Evolutionary conservation across 2,113 vertebrate genomes (phyloP), one percentile per base, ranked within the genome.

Genomic region (Cyanoderma ruficeps): DNA sequence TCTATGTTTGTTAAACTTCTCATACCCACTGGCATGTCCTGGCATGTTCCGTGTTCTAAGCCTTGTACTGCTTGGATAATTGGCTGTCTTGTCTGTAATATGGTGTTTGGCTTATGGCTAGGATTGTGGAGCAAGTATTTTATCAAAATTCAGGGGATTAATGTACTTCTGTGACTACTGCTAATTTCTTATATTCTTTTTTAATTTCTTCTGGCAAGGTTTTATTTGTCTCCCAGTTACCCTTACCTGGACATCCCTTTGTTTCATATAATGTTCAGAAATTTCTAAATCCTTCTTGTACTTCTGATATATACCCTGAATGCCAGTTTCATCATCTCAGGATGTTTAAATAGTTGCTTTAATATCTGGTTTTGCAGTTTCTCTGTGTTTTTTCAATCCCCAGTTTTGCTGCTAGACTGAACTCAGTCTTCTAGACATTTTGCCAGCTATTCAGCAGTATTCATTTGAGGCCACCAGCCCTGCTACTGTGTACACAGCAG

Each of bases 21-120:
- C 14, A 5, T 46, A 50, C 3, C 18, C 33, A 3, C 46, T 23
- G 10, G 24, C 27, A 8, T 64, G 47, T 74, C 33, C 18, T 61
- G 59, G 11, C 7, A 35, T 3, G 1, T 31, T 63, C 33, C 3
- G 0, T 50, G 19, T 39, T 33, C 11, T 7, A 0, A 50, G 49
- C 6, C 39, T 65, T 1, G 0, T 46, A 13, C 11, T 79, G 44
- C n/a, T 53, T 53, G 55, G 15, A 15, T 70, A 33, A 35, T 88
- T 72, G 27, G 6, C n/a, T 60, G 41, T 42, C 27, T 3, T 41
- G 7, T 25, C 23, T 55, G 15, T 60, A 56, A 39, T 33, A 25
- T 0, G 4, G 19, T 7, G 83, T 63, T 80, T 50, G 23, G 21
- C 5, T 5, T 35, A 21, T n/a, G 23, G 2, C 4, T 93, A 11